These are phyloP conservation scores for Pedicia rivosa DNA, from an alignment of 2,888 invertebrate species.

Conservation along the genomic window DNA sequence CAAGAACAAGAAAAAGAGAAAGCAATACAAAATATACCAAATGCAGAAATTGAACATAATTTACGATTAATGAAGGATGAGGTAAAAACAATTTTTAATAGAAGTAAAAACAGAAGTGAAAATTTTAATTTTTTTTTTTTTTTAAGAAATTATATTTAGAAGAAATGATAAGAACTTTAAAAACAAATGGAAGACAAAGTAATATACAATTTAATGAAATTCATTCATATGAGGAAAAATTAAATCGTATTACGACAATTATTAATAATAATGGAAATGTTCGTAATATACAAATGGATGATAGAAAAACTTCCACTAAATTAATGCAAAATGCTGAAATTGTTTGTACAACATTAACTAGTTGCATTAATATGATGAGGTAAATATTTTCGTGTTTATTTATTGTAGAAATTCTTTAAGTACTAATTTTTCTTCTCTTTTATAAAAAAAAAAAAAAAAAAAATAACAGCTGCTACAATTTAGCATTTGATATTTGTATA, in stretches of 20 bases:
- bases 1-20: no score
- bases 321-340: slow-evolving; percentile 45
- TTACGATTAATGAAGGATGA: no score
- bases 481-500: slow-evolving; percentile 46
- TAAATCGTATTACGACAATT: not conserved
- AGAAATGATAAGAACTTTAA: slow-evolving; percentile 3
- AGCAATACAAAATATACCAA: no score
- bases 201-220: slow-evolving; percentile 7
- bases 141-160: no score
- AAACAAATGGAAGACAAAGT: not conserved
- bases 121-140: no score
- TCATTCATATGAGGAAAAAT: slow-evolving; percentile 1
- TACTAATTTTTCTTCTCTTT: slow-evolving; percentile 10
- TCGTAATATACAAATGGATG: slow-evolving; percentile 5
- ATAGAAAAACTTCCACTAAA: slow-evolving; percentile 18
- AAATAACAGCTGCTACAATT: slow-evolving; percentile 16
- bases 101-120: no score
- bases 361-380: slow-evolving; percentile 30
- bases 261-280: not conserved
- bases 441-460: no score
- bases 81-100: no score
- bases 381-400: slow-evolving; percentile 11
- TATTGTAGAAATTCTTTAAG: slow-evolving; percentile 4
- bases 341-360: slow-evolving; percentile 53
- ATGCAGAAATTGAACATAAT: no score